phyloP scores from a whole-genome alignment of 37 sponge, comb jelly and placozoan species.

The Beroe forskalii region DNA sequence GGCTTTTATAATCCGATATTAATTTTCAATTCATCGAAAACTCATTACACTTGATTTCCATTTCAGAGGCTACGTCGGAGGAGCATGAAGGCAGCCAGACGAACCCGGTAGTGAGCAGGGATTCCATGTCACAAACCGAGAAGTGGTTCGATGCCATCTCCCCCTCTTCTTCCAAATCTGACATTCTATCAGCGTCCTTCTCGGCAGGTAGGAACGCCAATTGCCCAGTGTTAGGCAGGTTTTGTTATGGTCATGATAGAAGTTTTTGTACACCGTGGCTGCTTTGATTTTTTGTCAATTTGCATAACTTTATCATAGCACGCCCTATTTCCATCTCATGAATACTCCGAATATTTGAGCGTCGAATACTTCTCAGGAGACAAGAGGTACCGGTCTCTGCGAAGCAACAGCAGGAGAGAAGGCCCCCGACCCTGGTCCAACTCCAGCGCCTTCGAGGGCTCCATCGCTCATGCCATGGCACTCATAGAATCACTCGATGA shows the following conservation, averaged over 20 bases:
- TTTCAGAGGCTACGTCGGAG: background rate
- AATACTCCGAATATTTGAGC: too few relatives aligned
- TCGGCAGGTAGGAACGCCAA: background rate
- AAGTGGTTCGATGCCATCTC: slow-evolving; percentile 65
- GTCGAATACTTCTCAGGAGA: too few relatives aligned
- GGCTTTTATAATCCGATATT: too few relatives aligned
- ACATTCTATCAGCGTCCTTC: slow-evolving; percentile 38
- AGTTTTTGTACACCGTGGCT: too few relatives aligned
- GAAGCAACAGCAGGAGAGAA: background rate
- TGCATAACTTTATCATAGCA: too few relatives aligned
- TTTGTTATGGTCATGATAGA: too few relatives aligned
- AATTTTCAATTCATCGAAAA: too few relatives aligned
- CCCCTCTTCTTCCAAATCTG: slow-evolving; percentile 64
- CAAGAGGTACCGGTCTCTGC: slow-evolving; percentile 32
- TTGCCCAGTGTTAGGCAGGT: too few relatives aligned
- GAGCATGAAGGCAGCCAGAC: slow-evolving; percentile 47
- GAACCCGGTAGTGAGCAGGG: slow-evolving; percentile 25
- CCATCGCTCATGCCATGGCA: slow-evolving; percentile 63
- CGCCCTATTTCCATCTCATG: too few relatives aligned
- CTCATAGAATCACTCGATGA: slow-evolving; percentile 47
- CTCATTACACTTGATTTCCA: too few relatives aligned
- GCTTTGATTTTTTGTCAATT: too few relatives aligned
- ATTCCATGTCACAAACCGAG: slow-evolving; percentile 52
- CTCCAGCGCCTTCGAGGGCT: slow-evolving; percentile 51
- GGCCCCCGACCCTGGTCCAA: slow-evolving; percentile 49